Percentiles rank a stretch among this genome's conserved stretches.
Evolutionary conservation across 1,140 invertebrate species (phyloP).

Genomic region (Sipha flava): DNA sequence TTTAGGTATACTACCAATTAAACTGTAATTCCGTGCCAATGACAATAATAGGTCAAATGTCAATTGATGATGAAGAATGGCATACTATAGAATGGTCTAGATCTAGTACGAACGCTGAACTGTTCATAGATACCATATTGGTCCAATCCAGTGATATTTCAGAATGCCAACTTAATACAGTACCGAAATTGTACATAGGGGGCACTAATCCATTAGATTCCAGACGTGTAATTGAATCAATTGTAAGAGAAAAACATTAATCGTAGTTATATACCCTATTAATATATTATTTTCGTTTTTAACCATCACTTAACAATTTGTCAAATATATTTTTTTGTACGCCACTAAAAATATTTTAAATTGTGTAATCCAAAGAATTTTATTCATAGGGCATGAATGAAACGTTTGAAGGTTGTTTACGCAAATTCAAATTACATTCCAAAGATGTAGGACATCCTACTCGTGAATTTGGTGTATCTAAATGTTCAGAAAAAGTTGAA

Average conservation of each 20-base stretch:
- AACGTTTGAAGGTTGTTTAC: conserved; percentile 80
- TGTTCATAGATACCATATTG: conserved; percentile 59
- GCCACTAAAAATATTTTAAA: no score
- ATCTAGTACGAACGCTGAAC: conserved; percentile 49
- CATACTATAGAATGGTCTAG: conserved; percentile 63
- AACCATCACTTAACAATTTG: no score
- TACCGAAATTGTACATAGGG: conserved; percentile 69
- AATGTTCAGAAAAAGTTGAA: conserved; percentile 75
- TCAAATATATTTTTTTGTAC: no score
- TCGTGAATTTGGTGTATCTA: conserved; percentile 54
- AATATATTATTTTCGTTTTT: no score
- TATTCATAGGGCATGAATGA: conserved; percentile 43
- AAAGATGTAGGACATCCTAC: conserved; percentile 47
- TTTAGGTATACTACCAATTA: conserved; percentile 59
- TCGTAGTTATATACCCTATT: no score
- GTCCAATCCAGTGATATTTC: conserved; percentile 49
- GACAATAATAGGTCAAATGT: conserved; percentile 47
- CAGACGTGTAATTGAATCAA: background rate
- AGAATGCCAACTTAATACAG: conserved; percentile 52
- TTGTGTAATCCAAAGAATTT: no score
- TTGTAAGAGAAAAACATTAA: background rate
- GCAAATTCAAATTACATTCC: conserved; percentile 63
- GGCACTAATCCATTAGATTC: conserved; percentile 45
- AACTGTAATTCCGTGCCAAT: conserved; percentile 63
- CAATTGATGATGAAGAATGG: conserved; percentile 79